Evolutionary conservation across 2,113 vertebrate genomes (phyloP), one percentile per base, ranked within the genome.

Genomic region (Campylomormyrus tamandua): DNA sequence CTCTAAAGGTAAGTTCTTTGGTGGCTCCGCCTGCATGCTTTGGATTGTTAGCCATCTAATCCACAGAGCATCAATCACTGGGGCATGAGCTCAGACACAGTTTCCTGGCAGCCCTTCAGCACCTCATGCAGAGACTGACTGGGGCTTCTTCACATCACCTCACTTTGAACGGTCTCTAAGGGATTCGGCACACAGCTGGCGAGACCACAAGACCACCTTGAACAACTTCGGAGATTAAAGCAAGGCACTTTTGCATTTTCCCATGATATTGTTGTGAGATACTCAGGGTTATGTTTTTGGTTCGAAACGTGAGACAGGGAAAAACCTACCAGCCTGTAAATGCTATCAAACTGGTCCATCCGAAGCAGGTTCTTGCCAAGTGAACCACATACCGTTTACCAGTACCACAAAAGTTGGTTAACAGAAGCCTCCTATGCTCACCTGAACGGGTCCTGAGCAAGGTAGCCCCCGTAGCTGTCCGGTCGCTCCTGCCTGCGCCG

Each of bases 401-500:
- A 7, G 53, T 6, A 56, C 5, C 53, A 56, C 53, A 56, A 2
- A 49, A 53, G 88, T 10, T 84, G 39, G 9, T 2, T 48, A 48
- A 15, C 56, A n/a, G 24, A 8, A 70, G 66, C 84, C 24, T 88
- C 70, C 58, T 9, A 17, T 8, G 56, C 97, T 97, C 96, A 98
- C 97, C 97, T 97, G 92, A 96, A 90, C 90, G 93, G 95, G 89
- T 95, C 95, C 88, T 95, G 93, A 0, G 94, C 94, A 1, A 95
- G 91, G 91, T 94, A 95, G 1, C 92, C 93, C 45, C 95, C 96
- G 95, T 96, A 92, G 91, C 97, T 98, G 92, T 98, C 97, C 0
- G 97, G 97, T 45, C 97, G 97, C 92, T 98, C 97, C 90, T 97
- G 95, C 93, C 98, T 96, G 88, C 98, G 96, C 91, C 98, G 95